These are phyloP conservation scores for Hafferia zeledoni DNA, from an alignment of 2,797 vertebrate species.

Conservation along the genomic window DNA sequence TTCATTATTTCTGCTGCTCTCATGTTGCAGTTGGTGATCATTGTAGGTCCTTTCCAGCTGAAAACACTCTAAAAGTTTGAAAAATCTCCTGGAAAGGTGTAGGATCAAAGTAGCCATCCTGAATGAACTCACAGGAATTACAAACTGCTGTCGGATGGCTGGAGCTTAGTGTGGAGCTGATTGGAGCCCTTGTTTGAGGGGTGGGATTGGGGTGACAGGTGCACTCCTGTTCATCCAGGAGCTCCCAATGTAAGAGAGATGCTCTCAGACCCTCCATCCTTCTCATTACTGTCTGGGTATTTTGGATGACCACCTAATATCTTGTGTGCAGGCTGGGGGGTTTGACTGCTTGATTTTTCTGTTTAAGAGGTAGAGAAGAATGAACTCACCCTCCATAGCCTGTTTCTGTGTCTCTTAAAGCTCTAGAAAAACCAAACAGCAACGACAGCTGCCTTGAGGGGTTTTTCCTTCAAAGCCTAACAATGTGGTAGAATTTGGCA, in stretches of 20 bases:
- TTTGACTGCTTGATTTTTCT: neutral
- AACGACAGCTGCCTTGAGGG: neutral
- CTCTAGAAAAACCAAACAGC: neutral
- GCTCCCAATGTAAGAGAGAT: neutral
- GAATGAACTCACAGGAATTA: neutral
- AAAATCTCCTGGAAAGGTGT: neutral
- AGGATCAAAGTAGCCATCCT: neutral
- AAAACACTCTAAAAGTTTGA: neutral
- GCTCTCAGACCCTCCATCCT: neutral
- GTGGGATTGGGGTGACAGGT: neutral
- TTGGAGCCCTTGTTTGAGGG: neutral
- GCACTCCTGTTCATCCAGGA: neutral
- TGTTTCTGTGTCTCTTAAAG: neutral
- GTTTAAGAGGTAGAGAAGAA: neutral
- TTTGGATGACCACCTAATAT: neutral
- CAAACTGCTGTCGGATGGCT: neutral
- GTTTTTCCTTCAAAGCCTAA: neutral
- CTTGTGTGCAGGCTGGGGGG: neutral
- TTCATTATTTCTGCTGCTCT: neutral
- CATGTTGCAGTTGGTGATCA: neutral
- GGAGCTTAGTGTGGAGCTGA: neutral
- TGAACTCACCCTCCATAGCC: neutral
- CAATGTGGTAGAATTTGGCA: neutral
- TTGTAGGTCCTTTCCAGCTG: neutral
- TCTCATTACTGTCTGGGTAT: neutral